A percentile compares a stretch with the other conserved stretches of the same genome.
These are phyloP conservation scores for Hydrocynus forskahlii DNA, from an alignment of 2,797 vertebrate genomes.

Conservation along the genomic window DNA sequence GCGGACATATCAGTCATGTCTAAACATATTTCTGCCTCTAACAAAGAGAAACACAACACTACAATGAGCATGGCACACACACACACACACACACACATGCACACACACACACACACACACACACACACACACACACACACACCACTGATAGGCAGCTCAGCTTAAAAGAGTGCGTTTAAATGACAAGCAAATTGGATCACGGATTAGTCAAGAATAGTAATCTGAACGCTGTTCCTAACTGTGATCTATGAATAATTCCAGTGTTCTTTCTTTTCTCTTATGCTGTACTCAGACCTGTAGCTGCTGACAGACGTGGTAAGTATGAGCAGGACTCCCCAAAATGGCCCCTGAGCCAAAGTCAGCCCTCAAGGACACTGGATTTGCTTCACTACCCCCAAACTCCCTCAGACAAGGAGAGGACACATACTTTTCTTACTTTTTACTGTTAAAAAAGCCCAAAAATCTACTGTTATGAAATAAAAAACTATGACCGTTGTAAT, in stretches of 20 bases:
- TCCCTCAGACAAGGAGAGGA: too few species aligned
- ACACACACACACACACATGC: too few species aligned
- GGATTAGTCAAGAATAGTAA: background rate
- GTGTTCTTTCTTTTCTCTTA: constrained; percentile 15
- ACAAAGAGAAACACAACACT: background rate
- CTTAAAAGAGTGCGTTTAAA: background rate
- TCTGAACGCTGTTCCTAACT: constrained; percentile 1
- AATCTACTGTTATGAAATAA: too few species aligned
- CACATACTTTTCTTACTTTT: too few species aligned
- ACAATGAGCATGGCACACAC: background rate
- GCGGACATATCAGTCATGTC: background rate
- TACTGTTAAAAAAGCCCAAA: too few species aligned
- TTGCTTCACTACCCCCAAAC: too few species aligned
- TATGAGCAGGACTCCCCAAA: too few species aligned
- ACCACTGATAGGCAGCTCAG: background rate
- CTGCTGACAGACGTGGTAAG: background rate
- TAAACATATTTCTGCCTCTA: background rate
- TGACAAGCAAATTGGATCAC: background rate
- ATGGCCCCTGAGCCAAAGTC: too few species aligned
- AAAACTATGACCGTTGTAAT: too few species aligned
- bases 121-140: background rate
- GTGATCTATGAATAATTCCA: background rate
- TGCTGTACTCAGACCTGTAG: background rate
- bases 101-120: background rate
- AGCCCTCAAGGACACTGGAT: too few species aligned